These are phyloP conservation scores for Petrocephalus zakoni DNA, from an alignment of 2,113 vertebrate species.

Conservation along the genomic window DNA sequence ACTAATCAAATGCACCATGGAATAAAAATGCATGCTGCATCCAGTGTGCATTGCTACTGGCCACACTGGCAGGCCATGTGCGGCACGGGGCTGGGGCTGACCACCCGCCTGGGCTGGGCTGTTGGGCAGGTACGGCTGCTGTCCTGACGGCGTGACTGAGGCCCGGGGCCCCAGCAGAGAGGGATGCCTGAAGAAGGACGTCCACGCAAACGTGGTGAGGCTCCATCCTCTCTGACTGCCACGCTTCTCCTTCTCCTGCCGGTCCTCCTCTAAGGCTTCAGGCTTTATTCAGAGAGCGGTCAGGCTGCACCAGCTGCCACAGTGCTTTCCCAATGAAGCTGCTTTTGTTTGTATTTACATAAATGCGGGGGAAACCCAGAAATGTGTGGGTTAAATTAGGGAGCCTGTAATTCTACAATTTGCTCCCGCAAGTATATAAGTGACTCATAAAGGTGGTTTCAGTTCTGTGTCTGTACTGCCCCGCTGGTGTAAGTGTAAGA, in stretches of 20 bases:
- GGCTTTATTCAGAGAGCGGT: not conserved
- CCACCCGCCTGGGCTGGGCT: not conserved
- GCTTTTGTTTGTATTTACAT: not conserved
- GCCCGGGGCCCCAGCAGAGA: conserved; percentile 66
- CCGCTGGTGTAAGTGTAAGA: not conserved
- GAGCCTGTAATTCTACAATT: not conserved
- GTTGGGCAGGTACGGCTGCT: conserved; percentile 47
- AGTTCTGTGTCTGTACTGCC: not conserved
- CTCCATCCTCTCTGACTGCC: conserved; percentile 3
- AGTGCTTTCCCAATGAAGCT: not conserved
- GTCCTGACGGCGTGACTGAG: conserved; percentile 71
- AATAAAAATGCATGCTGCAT: not conserved
- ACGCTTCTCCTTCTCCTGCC: not conserved
- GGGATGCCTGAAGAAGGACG: conserved; percentile 58
- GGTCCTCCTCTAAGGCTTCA: not conserved
- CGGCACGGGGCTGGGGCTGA: not conserved
- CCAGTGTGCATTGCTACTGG: not conserved
- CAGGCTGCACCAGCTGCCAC: not conserved
- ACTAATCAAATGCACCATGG: not conserved
- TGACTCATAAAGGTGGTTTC: not conserved
- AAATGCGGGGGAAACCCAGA: not conserved
- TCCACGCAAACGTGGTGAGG: conserved; percentile 55
- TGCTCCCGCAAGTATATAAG: not conserved
- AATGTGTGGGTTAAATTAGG: not conserved
- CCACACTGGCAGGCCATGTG: not conserved